Evolutionary conservation across 2,888 invertebrate species (phyloP).

Genomic region (Rhagophthalmus giganteus): DNA sequence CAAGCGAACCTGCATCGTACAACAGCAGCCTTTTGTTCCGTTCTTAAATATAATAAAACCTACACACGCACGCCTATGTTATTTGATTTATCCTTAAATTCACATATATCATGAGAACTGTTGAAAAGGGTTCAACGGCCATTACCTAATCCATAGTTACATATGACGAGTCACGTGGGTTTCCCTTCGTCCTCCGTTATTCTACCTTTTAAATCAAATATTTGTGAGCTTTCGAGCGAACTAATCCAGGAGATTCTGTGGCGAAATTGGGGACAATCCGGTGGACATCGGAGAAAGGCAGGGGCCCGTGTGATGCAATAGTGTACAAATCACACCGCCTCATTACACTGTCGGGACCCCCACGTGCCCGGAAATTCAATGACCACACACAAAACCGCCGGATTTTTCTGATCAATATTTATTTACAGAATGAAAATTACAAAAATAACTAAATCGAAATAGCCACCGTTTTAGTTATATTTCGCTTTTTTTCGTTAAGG

Average conservation of each 20-base stretch:
- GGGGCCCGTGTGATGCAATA: slow-evolving; percentile 47
- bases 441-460: too few relatives aligned
- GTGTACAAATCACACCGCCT: slow-evolving; percentile 49
- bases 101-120: slow-evolving; percentile 11
- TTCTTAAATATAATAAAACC: too few relatives aligned
- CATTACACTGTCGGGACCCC: slow-evolving; percentile 40
- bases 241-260: slow-evolving; percentile 34
- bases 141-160: too few relatives aligned
- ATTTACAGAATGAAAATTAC: too few relatives aligned
- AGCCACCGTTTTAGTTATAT: too few relatives aligned
- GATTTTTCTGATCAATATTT: not conserved
- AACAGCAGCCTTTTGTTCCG: too few relatives aligned
- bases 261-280: slow-evolving; percentile 42
- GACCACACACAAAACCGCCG: slow-evolving; percentile 3
- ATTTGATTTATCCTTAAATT: slow-evolving; percentile 13
- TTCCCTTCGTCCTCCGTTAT: slow-evolving; percentile 18
- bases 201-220: slow-evolving; percentile 36
- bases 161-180: too few relatives aligned
- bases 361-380: slow-evolving; percentile 29
- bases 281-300: slow-evolving; percentile 42
- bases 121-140: slow-evolving; percentile 17
- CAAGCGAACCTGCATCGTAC: slow-evolving; percentile 6
- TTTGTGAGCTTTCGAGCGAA: slow-evolving; percentile 34
- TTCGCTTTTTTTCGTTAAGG: too few relatives aligned
- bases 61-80: slow-evolving; percentile 19